phyloP scores from a whole-genome alignment of 2,113 vertebrate species.

The Syngnathoides biaculeatus region DNA sequence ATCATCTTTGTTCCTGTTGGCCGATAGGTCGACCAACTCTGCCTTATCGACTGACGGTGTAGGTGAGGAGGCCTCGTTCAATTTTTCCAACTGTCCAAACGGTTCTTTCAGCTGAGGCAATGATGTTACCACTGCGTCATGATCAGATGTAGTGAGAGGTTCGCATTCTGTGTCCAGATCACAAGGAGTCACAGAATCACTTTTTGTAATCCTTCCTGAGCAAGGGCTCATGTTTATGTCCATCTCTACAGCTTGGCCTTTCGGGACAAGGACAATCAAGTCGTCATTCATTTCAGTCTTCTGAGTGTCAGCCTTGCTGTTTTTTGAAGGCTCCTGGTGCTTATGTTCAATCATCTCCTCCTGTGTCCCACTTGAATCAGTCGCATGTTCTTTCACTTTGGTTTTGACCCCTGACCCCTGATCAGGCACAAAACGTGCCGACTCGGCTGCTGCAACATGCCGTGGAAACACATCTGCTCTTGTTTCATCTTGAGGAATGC shows the following conservation, averaged over 20 bases:
- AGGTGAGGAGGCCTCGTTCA: neutral
- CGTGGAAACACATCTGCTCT: constrained; percentile 3
- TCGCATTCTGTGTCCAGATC: constrained; percentile 26
- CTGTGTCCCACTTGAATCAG: constrained; percentile 14
- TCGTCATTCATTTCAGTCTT: constrained; percentile 31
- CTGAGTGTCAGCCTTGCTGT: constrained; percentile 9
- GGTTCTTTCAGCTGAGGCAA: constrained; percentile 21
- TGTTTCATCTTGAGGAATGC: constrained; percentile 4
- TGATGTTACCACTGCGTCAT: constrained; percentile 5
- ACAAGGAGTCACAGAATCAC: neutral
- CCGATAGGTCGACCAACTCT: constrained; percentile 10
- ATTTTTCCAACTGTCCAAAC: constrained; percentile 1
- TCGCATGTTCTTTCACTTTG: constrained; percentile 10
- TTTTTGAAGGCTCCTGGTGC: constrained; percentile 7
- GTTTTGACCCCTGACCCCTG: constrained; percentile 22
- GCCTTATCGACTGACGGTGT: constrained; percentile 25
- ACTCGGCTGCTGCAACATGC: neutral
- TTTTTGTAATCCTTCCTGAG: constrained; percentile 12
- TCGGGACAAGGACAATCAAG: constrained; percentile 56
- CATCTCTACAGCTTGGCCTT: constrained; percentile 64
- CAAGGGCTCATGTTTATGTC: constrained; percentile 47
- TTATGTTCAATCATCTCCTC: constrained; percentile 14
- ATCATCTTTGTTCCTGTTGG: constrained; percentile 23
- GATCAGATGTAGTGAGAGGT: constrained; percentile 1
- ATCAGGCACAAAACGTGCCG: neutral